Evolutionary conservation across 2,113 vertebrate genomes (phyloP).

Genomic region (human (Homo sapiens)): GRCh38 chr4:185815001-185815500

Average conservation of each 20-base stretch:
- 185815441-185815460: not conserved
- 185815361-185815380: not conserved
- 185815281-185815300: not conserved
- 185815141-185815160: not conserved
- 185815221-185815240: not conserved
- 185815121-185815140: not conserved
- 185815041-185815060: not conserved
- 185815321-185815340: not conserved
- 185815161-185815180: not conserved
- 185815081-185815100: not conserved
- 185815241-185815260: not conserved
- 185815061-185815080: not conserved
- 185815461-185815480: not conserved
- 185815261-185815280: not conserved
- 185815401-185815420: not conserved
- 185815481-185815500: not conserved
- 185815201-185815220: not conserved
- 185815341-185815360: not conserved
- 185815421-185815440: not conserved
- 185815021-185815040: not conserved
- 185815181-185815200: not conserved
- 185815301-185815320: constrained; percentile 4
- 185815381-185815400: constrained; percentile 17
- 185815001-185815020: not conserved
- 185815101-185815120: not conserved